These are phyloP conservation scores for Anolis carolinensis DNA, from an alignment of 2,113 vertebrate species.

Conservation along the genomic window DNA sequence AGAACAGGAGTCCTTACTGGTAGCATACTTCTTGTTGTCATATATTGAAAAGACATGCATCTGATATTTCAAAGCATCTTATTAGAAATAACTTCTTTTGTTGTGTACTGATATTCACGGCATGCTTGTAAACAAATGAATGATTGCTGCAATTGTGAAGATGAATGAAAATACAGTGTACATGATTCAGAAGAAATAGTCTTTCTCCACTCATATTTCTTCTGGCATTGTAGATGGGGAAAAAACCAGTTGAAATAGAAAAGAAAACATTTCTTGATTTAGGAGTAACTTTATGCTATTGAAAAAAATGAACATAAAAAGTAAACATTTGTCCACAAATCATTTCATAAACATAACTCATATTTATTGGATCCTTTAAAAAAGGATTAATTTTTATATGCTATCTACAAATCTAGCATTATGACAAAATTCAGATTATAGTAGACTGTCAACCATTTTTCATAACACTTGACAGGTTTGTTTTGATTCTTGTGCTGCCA, in stretches of 20 bases:
- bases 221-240: not conserved
- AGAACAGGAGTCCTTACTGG: not conserved
- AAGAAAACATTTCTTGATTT: not conserved
- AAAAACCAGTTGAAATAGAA: not conserved
- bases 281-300: not conserved
- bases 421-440: constrained; percentile 25
- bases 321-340: constrained; percentile 10
- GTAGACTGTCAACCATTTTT: constrained; percentile 7
- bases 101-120: not conserved
- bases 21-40: not conserved
- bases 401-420: not conserved
- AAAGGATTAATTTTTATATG: constrained; percentile 21
- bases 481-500: constrained; percentile 28
- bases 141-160: not conserved
- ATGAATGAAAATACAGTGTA: not conserved
- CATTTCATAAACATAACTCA: constrained; percentile 3
- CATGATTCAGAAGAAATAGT: not conserved
- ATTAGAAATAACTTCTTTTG: not conserved
- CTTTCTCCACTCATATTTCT: not conserved
- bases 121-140: constrained; percentile 10
- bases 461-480: constrained; percentile 22
- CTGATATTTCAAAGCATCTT: not conserved
- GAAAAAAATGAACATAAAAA: constrained; percentile 8
- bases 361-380: constrained; percentile 26
- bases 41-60: not conserved